A percentile compares a stretch with the other conserved stretches of the same genome.
phyloP scores from a whole-genome alignment of 2,113 vertebrate species.

The Chionis minor region DNA sequence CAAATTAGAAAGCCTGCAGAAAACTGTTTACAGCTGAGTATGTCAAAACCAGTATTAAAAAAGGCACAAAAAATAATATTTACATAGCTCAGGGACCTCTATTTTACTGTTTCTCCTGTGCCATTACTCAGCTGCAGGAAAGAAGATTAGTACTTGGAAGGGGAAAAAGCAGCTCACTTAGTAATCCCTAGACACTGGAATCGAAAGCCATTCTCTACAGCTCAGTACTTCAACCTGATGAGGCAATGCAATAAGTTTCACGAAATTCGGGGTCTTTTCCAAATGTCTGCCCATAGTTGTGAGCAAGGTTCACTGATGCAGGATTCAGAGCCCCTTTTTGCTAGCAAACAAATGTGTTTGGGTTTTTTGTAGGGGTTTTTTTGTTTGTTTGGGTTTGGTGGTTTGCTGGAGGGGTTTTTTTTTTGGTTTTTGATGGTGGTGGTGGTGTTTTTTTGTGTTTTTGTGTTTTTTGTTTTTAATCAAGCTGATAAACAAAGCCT shows the following conservation, averaged over 20 bases:
- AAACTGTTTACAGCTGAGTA: neutral
- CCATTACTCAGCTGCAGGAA: neutral
- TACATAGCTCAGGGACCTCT: neutral
- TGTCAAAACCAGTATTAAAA: neutral
- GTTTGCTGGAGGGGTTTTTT: neutral
- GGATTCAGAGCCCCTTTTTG: neutral
- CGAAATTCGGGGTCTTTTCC: neutral
- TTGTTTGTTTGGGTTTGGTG: no score
- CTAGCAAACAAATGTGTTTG: neutral
- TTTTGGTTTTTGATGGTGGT: neutral
- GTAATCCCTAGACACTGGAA: neutral
- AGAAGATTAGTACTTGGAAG: neutral
- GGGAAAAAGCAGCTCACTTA: neutral
- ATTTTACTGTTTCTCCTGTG: neutral
- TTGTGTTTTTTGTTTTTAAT: neutral
- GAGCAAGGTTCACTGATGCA: neutral
- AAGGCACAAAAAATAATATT: neutral
- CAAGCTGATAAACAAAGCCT: neutral
- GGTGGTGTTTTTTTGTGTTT: neutral
- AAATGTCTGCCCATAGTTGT: neutral
- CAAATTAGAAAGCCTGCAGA: conserved; percentile 27
- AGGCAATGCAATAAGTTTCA: neutral
- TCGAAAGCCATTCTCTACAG: neutral
- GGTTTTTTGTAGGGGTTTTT: no score
- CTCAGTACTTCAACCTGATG: neutral